phyloP scores from a whole-genome alignment of 1,140 invertebrate species.

The Dufourea novaeangliae region DNA sequence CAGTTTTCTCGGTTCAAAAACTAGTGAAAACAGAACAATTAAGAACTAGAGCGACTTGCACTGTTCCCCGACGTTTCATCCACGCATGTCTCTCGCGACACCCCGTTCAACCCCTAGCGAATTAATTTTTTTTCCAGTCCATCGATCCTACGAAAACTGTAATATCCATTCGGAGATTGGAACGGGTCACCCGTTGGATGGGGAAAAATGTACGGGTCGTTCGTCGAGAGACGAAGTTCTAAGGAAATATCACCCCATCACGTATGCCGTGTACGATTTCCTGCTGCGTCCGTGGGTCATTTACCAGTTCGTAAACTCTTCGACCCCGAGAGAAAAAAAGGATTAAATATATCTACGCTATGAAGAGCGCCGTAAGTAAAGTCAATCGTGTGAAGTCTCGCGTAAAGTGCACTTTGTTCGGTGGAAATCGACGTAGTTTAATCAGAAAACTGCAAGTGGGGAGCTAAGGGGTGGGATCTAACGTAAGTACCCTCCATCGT shows the following conservation, averaged over 20 bases:
- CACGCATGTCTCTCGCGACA: too few species aligned
- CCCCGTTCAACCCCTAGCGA: too few species aligned
- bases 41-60: too few species aligned
- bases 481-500: conserved; percentile 58
- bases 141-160: too few species aligned
- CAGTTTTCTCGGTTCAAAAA: too few species aligned
- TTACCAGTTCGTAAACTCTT: background rate
- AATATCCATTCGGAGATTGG: too few species aligned
- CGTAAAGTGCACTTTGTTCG: conserved; percentile 49
- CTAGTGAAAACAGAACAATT: too few species aligned
- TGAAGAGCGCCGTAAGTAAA: conserved; percentile 19
- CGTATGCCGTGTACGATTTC: background rate
- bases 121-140: too few species aligned
- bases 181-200: background rate
- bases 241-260: conserved; percentile 15
- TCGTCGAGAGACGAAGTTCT: background rate
- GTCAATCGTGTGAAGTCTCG: conserved; percentile 57
- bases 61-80: too few species aligned
- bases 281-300: background rate
- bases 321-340: too few species aligned
- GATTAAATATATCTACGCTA: conserved; percentile 46
- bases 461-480: conserved; percentile 2
- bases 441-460: conserved; percentile 64
- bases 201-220: background rate
- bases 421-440: conserved; percentile 64